Evolutionary conservation across 2,797 vertebrate genomes (phyloP), one percentile per base, ranked within the genome.

Genomic region (Sebastes reedi): DNA sequence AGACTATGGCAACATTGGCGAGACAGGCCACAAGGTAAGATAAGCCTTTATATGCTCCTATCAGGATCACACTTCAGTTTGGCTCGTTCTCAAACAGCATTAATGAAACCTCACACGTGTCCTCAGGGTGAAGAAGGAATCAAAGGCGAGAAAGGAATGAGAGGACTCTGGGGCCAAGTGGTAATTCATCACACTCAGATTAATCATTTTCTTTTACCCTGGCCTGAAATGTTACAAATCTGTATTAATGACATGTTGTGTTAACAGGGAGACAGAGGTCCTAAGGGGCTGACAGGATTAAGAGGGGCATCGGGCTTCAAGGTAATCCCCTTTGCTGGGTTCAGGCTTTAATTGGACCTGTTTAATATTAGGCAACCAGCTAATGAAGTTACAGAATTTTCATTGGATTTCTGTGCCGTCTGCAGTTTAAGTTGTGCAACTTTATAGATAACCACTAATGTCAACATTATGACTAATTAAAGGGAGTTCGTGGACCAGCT

Each of bases 201-300:
- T 67, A 4, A 67, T 72, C 4, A 25, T 62, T 64, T 71, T 71
- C 42, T 84, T 85, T 69, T 10, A 46, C 16, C 16, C 42, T 46
- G 42, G 6, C 6, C 7, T 80, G 50, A 74, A 12, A 82, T 27
- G 30, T 64, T 59, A 36, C 9, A 62, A 20, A 52, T 87, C 27
- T 56, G 50, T 66, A 82, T 82, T 82, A 84, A 87, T 82, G 55
- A 87, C 42, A 67, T 83, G 64, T 64, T 89, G 72, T 92, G 70
- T 87, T 81, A 60, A 84, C 89, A 97, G 94, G 92, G 91, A 36
- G 91, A 94, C 65, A 92, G 95, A 90, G 96, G 96, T 77, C 85
- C 91, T 10, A 94, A 95, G 85, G 96, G 96, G 8, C 88, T 96
- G 58, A 96, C 95, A 86, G 96, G 97, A 85, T 89, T 97, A 82